Base-by-base conservation (phyloP, 2,113 vertebrate genomes). In the Festucalex cinctus region DNA sequence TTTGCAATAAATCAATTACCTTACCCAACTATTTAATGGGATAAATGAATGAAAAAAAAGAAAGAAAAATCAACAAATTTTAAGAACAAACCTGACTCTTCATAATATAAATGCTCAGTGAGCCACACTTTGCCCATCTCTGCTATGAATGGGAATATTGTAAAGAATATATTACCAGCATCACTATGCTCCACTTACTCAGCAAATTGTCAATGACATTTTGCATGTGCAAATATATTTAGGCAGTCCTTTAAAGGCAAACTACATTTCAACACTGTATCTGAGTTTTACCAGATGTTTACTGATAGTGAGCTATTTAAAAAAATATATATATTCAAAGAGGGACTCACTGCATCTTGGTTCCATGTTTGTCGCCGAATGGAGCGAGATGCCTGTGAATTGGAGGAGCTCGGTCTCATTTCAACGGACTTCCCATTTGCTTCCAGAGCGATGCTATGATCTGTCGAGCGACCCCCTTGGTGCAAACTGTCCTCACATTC, bases 321-420 rank as follows among this genome's bases (percentile, higher is more conserved):
- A n/a, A n/a, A n/a, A n/a, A n/a, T 62, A 22, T 62, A 43, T 1
- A 68, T 24, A 62, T 12, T 36, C n/a, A 32, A 70, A 39, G n/a
- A 24, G 19, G 14, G 9, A 78, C 84, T 93, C 73, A 97, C 97
- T 83, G 98, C 97, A 75, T 98, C 96, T 78, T 95, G 92, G 77
- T 94, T 98, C 96, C 97, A 98, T 6, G 96, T 98, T 83, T 95
- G 95, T 43, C 95, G 87, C 32, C 95, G 92, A 41, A 96, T 95
- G 70, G 97, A 94, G 9, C 94, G 93, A 35, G 94, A 91, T 78
- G 95, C 92, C 1, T 93, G 91, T 37, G 88, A 85, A 41, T 93
- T 89, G 58, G 92, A 62, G 24, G 88, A 71, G 8, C 86, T 92
- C 76, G 93, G 82, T 72, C 93, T 91, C 28, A 93, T 79, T 78